These are phyloP conservation scores for Pemphigus obesinymphae DNA, from an alignment of 1,140 invertebrate species.

Conservation along the genomic window DNA sequence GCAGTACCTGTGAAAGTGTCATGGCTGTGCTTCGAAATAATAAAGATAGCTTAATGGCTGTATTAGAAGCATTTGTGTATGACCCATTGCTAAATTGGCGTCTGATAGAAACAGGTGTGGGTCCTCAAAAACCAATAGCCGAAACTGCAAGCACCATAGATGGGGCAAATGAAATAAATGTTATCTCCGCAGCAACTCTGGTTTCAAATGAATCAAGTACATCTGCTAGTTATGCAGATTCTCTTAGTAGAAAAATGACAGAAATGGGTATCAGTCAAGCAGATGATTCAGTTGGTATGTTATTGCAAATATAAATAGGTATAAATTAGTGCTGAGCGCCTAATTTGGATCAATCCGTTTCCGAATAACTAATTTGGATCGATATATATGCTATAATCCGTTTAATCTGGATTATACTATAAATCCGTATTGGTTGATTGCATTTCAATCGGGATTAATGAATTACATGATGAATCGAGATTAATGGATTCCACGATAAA, in stretches of 20 bases:
- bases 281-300: slow-evolving; percentile 6
- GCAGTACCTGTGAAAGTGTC: slow-evolving; percentile 93
- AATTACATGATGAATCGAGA: too few relatives aligned
- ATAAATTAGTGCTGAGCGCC: too few relatives aligned
- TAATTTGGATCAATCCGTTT: too few relatives aligned
- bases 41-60: slow-evolving; percentile 98
- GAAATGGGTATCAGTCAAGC: background rate
- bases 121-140: slow-evolving; percentile 42
- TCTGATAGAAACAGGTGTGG: slow-evolving; percentile 67
- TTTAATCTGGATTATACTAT: too few relatives aligned
- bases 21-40: slow-evolving; percentile 93
- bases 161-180: slow-evolving; percentile 42
- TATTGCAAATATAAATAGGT: background rate
- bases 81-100: slow-evolving; percentile 99
- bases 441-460: too few relatives aligned
- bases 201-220: background rate
- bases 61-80: slow-evolving; percentile 98
- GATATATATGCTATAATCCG: too few relatives aligned
- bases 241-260: slow-evolving; percentile 9
- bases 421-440: too few relatives aligned
- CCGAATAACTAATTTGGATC: too few relatives aligned
- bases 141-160: slow-evolving; percentile 48
- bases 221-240: slow-evolving; percentile 18
- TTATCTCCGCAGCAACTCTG: background rate
- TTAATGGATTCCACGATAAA: too few relatives aligned